These are phyloP conservation scores for Drosophila phalerata DNA, from an alignment of 2,888 invertebrate genomes.

Conservation along the genomic window DNA sequence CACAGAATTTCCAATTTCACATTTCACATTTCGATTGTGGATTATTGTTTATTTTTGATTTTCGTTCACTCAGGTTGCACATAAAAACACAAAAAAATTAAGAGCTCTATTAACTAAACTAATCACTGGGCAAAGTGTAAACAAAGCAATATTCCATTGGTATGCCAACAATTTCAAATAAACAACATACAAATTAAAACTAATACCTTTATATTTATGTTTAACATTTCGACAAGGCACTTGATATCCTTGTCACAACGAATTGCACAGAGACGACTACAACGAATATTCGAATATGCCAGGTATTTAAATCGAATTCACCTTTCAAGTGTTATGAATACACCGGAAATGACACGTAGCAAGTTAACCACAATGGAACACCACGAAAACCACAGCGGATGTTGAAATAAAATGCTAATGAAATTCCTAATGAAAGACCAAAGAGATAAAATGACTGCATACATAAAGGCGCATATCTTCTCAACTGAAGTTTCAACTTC, in stretches of 20 bases:
- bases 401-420: conserved; percentile 24
- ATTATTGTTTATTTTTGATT: conserved; percentile 73
- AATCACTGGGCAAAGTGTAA: conserved; percentile 59
- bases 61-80: conserved; percentile 73
- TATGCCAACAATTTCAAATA: conserved; percentile 48
- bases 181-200: conserved; percentile 5
- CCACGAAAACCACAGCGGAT: conserved; percentile 28
- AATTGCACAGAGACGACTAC: conserved; percentile 51
- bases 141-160: conserved; percentile 54
- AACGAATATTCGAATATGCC: neutral
- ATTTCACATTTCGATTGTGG: conserved; percentile 43
- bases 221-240: conserved; percentile 1
- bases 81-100: conserved; percentile 60
- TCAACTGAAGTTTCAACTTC: neutral
- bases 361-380: conserved; percentile 20
- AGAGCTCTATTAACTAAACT: conserved; percentile 49
- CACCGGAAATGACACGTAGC: conserved; percentile 35
- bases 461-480: conserved; percentile 22
- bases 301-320: conserved; percentile 19
- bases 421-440: neutral
- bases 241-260: conserved; percentile 43
- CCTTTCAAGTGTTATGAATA: conserved; percentile 14
- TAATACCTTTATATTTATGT: conserved; percentile 18
- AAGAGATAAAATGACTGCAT: no score
- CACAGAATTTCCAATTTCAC: conserved; percentile 25